Percentiles rank a stretch among this genome's conserved stretches.
phyloP scores from a whole-genome alignment of 2,888 invertebrate species.

The Acronicta psi region DNA sequence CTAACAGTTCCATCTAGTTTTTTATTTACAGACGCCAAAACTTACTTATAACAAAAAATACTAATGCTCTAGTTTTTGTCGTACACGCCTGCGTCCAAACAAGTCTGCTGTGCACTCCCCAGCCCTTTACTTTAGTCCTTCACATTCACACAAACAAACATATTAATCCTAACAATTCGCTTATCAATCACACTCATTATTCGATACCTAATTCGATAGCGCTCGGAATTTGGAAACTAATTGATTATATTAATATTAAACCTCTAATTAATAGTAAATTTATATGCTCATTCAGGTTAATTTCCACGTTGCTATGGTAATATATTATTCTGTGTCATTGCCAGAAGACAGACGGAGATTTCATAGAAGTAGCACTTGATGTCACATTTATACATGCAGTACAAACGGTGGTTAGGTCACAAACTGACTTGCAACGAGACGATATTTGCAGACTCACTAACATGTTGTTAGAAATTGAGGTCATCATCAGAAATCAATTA shows the following conservation, averaged over 20 bases:
- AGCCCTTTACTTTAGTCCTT: slow-evolving; percentile 77
- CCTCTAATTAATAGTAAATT: slow-evolving; percentile 30
- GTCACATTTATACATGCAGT: slow-evolving; percentile 5
- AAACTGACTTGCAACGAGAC: not conserved
- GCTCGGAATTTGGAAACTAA: slow-evolving; percentile 42
- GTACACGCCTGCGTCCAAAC: slow-evolving; percentile 30
- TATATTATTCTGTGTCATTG: slow-evolving; percentile 1
- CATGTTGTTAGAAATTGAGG: not conserved
- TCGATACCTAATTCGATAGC: slow-evolving; percentile 41
- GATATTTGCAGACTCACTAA: not conserved
- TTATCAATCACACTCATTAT: slow-evolving; percentile 55
- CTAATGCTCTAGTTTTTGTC: not conserved
- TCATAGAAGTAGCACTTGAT: not conserved
- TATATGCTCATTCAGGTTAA: slow-evolving; percentile 17
- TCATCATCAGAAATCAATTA: not conserved
- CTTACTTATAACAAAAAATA: no score
- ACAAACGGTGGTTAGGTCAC: not conserved
- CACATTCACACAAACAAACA: slow-evolving; percentile 64
- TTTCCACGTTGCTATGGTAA: slow-evolving; percentile 18
- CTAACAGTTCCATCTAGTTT: no score
- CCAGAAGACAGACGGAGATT: slow-evolving; percentile 5
- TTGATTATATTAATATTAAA: slow-evolving; percentile 48
- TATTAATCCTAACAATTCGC: slow-evolving; percentile 66
- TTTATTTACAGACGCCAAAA: no score
- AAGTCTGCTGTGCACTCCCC: slow-evolving; percentile 47